These are phyloP conservation scores for Diabrotica undecimpunctata DNA, from an alignment of 1,140 invertebrate genomes.

Conservation along the genomic window DNA sequence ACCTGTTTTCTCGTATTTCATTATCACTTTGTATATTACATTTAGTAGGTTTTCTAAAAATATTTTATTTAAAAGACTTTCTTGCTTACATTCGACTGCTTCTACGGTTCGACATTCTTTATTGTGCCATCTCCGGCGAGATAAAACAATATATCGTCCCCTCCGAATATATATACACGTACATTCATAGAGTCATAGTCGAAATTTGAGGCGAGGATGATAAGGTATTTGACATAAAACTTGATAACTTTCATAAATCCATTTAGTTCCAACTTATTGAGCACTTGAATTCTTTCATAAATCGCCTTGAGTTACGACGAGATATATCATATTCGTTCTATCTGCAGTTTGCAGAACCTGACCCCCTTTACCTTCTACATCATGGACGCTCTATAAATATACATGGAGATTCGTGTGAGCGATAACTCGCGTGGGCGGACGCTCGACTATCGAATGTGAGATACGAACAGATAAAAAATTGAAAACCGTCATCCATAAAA, in stretches of 20 bases:
- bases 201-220: slow-evolving; percentile 29
- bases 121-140: too few species aligned
- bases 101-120: too few species aligned
- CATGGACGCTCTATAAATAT: slow-evolving; percentile 7
- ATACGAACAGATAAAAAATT: slow-evolving; percentile 21
- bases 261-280: slow-evolving; percentile 33
- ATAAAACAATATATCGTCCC: too few species aligned
- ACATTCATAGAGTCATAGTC: neutral
- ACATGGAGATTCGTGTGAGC: slow-evolving; percentile 12
- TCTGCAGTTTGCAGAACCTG: slow-evolving; percentile 18
- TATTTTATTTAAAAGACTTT: too few species aligned
- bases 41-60: too few species aligned
- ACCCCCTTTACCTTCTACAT: slow-evolving; percentile 7
- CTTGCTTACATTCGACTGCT: too few species aligned
- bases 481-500: slow-evolving; percentile 20
- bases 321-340: slow-evolving; percentile 20
- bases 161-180: too few species aligned
- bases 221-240: slow-evolving; percentile 30
- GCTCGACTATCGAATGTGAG: slow-evolving; percentile 19
- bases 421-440: slow-evolving; percentile 9
- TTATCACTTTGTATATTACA: too few species aligned
- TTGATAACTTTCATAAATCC: slow-evolving; percentile 33
- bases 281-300: slow-evolving; percentile 16
- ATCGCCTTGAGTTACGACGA: slow-evolving; percentile 9
- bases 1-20: too few species aligned